phyloP scores from a whole-genome alignment of 2,113 vertebrate genomes.

The Platanista minor region DNA sequence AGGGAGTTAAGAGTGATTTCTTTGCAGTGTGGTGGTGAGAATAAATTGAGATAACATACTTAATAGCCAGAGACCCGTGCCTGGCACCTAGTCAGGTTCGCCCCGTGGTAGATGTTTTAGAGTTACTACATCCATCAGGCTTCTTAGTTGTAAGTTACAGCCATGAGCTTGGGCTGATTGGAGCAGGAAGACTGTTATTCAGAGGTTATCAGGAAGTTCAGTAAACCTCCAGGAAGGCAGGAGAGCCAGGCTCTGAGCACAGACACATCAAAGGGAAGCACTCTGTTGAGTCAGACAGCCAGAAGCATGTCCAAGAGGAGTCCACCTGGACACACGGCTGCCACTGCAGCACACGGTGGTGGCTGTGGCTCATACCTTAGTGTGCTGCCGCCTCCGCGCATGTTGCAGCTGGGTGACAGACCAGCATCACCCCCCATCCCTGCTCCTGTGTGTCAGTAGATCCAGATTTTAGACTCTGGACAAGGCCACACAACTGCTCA shows the following conservation, averaged over 20 bases:
- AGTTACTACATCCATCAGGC: neutral
- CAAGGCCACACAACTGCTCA: neutral
- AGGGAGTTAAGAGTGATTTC: neutral
- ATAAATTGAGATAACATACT: neutral
- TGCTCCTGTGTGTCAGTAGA: neutral
- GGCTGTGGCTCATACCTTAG: neutral
- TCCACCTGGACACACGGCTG: fast-evolving
- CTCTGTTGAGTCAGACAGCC: neutral
- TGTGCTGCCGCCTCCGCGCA: neutral
- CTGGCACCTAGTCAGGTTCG: neutral
- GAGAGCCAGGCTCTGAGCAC: neutral
- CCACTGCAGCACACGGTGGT: fast-evolving
- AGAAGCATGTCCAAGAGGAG: neutral
- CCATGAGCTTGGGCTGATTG: neutral
- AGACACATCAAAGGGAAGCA: neutral
- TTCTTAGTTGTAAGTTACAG: neutral
- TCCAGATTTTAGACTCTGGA: neutral
- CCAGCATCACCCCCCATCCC: neutral
- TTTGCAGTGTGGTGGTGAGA: neutral
- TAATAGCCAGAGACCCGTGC: neutral
- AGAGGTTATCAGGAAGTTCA: neutral
- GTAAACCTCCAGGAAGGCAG: neutral
- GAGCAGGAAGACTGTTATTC: neutral
- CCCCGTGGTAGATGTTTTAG: neutral
- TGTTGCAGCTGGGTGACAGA: neutral